phyloP scores from a whole-genome alignment of 2,888 invertebrate genomes.

The Drosophila anomalata region DNA sequence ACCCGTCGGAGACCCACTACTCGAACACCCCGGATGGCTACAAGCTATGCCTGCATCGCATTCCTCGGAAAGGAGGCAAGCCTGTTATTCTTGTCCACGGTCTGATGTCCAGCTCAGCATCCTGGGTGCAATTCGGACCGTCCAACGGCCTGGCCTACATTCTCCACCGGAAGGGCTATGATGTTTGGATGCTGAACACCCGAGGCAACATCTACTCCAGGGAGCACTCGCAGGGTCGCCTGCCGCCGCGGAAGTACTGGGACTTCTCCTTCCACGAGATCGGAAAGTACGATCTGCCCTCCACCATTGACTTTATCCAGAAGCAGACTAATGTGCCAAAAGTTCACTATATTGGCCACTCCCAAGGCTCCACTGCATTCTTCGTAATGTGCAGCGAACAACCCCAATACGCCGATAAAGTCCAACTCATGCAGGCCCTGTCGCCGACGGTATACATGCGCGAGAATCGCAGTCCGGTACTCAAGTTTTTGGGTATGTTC shows the following conservation, averaged over 20 bases:
- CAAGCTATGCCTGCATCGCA: conserved; percentile 49
- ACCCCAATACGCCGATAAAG: conserved; percentile 36
- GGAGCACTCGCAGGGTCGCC: background rate
- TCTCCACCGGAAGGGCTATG: conserved; percentile 47
- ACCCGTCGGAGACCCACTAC: conserved; percentile 42
- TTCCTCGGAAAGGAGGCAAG: conserved; percentile 39
- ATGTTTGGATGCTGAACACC: conserved; percentile 61
- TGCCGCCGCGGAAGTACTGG: conserved; percentile 35
- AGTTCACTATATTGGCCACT: conserved; percentile 59
- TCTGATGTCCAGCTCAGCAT: conserved; percentile 57
- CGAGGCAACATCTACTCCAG: conserved; percentile 56
- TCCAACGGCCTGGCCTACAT: conserved; percentile 49
- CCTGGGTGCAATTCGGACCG: conserved; percentile 57
- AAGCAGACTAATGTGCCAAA: background rate
- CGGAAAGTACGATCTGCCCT: conserved; percentile 50
- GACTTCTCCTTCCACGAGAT: conserved; percentile 63
- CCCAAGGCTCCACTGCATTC: conserved; percentile 58
- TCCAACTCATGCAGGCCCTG: conserved; percentile 55
- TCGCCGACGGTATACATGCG: conserved; percentile 57
- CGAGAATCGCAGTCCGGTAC: conserved; percentile 48
- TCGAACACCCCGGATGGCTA: conserved; percentile 44
- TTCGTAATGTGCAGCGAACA: conserved; percentile 57
- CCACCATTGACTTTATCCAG: conserved; percentile 40
- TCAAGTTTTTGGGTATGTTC: conserved; percentile 50
- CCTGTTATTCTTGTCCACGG: conserved; percentile 51